Conservation (phyloP, 2,797 vertebrate species). For the Lutjanus campechanus region DNA sequence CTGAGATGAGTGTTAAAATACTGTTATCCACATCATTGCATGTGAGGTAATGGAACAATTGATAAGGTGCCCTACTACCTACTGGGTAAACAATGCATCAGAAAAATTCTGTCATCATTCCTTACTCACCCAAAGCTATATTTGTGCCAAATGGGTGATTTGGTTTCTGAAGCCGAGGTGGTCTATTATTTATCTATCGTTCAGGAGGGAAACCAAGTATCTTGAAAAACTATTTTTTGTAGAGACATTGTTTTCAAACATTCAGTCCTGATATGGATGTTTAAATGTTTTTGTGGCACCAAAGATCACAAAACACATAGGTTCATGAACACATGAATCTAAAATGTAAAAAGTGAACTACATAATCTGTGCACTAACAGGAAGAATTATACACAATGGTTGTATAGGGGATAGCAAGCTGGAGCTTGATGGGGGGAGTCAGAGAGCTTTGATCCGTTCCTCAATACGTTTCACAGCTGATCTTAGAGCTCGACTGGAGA, state of each 20-base stretch:
- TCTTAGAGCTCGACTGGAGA: conserved; percentile 75
- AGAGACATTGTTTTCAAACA: conserved; percentile 25
- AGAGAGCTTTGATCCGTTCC: conserved; percentile 76
- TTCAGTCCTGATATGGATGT: conserved; percentile 15
- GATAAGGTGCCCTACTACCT: conserved; percentile 54
- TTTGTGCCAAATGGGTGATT: conserved; percentile 60
- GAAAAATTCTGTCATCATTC: conserved; percentile 58
- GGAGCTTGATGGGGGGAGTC: conserved; percentile 37
- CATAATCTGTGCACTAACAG: conserved; percentile 3
- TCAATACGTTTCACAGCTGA: conserved; percentile 80
- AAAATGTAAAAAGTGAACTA: neutral
- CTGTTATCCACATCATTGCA: conserved; percentile 75
- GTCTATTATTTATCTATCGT: conserved; percentile 27
- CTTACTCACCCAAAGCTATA: conserved; percentile 54
- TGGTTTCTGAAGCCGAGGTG: conserved; percentile 22
- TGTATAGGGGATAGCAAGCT: conserved; percentile 12
- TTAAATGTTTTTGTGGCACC: neutral
- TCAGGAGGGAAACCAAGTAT: conserved; percentile 23
- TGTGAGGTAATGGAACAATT: conserved; percentile 78
- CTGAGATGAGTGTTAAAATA: conserved; percentile 74
- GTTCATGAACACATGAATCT: conserved; percentile 1
- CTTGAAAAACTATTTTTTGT: conserved; percentile 26
- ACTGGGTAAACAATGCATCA: conserved; percentile 63
- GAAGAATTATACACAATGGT: neutral
- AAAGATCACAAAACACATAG: conserved; percentile 1